Percentiles rank a stretch among this genome's conserved stretches.
These are phyloP conservation scores for Paramormyrops kingsleyae DNA, from an alignment of 2,113 vertebrate species.

Conservation along the genomic window DNA sequence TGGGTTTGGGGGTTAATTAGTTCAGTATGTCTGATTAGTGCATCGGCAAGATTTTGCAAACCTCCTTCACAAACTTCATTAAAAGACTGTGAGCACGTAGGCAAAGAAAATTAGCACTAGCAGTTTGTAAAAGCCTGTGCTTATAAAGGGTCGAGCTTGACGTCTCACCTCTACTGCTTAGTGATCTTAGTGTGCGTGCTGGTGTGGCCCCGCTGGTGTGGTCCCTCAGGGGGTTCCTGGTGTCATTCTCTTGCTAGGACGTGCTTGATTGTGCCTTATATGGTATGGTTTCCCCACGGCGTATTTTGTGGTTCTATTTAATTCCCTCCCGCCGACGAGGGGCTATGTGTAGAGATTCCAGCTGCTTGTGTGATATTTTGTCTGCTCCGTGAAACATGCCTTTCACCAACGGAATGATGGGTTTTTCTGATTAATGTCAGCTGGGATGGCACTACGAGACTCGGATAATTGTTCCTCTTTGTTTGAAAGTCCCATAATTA, in stretches of 20 bases:
- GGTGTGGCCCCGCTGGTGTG: neutral
- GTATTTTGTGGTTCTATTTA: neutral
- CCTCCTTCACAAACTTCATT: neutral
- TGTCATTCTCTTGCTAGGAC: neutral
- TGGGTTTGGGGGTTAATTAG: neutral
- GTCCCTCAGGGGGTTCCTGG: neutral
- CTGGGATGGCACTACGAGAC: neutral
- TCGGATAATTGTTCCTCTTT: neutral
- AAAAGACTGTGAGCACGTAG: neutral
- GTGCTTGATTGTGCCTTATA: neutral
- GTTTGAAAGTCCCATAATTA: constrained; percentile 1
- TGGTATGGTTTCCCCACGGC: neutral
- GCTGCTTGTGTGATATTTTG: neutral
- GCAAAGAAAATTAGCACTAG: neutral
- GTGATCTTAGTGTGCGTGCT: neutral
- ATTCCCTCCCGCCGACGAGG: neutral
- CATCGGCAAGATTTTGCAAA: neutral
- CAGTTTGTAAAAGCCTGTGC: neutral
- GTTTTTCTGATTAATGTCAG: neutral
- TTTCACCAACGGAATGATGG: neutral
- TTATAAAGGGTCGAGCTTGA: neutral
- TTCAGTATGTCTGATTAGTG: neutral
- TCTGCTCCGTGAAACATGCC: neutral
- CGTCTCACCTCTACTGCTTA: neutral
- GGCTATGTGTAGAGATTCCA: neutral